These are phyloP conservation scores for Falco punctatus DNA, from an alignment of 2,113 vertebrate species.

Conservation along the genomic window DNA sequence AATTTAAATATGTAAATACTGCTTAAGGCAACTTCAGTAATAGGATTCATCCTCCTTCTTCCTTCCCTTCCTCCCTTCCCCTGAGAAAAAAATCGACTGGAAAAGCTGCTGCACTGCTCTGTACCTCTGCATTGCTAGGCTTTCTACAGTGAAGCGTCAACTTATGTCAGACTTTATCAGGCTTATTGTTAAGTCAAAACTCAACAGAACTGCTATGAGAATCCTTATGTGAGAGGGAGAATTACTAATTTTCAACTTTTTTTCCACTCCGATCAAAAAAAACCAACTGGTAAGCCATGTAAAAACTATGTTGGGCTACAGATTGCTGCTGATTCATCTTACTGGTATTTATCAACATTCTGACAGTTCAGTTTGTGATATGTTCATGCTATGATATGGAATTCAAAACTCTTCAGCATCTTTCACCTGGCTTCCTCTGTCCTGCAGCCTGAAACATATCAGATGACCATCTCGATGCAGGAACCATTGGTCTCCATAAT, in stretches of 20 bases:
- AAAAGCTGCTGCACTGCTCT: slow-evolving; percentile 36
- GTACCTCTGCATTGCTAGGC: slow-evolving; percentile 36
- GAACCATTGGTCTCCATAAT: neutral
- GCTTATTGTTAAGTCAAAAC: slow-evolving; percentile 46
- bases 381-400: neutral
- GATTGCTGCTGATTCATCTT: neutral
- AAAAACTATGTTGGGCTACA: neutral
- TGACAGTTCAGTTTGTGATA: neutral
- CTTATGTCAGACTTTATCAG: slow-evolving; percentile 38
- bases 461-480: neutral
- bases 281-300: neutral
- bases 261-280: neutral
- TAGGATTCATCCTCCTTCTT: slow-evolving; percentile 47
- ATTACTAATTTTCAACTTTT: slow-evolving; percentile 35
- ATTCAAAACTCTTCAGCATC: neutral
- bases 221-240: slow-evolving; percentile 40
- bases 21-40: slow-evolving; percentile 45
- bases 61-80: neutral
- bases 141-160: slow-evolving; percentile 50
- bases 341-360: neutral
- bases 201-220: slow-evolving; percentile 40
- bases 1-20: slow-evolving; percentile 48
- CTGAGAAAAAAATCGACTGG: neutral
- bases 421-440: neutral
- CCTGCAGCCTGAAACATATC: neutral